A percentile compares a stretch with the other conserved stretches of the same genome.
phyloP scores from a whole-genome alignment of 1,140 invertebrate genomes.

The Diabrotica virgifera region DNA sequence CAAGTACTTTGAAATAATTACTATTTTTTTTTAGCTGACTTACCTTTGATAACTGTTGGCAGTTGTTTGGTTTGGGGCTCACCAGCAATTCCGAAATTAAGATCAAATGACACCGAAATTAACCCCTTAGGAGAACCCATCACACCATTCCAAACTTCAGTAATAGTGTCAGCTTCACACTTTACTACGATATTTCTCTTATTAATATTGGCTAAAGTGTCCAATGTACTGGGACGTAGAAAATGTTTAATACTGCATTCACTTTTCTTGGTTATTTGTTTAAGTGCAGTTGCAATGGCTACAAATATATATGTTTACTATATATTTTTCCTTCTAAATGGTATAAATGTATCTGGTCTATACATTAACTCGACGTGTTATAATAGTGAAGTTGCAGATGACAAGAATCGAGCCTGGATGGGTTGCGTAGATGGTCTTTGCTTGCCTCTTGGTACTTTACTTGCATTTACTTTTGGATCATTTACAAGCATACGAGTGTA shows the following conservation, averaged over 20 bases:
- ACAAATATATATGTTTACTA: conserved; percentile 41
- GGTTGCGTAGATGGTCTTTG: conserved; percentile 64
- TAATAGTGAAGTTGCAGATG: conserved; percentile 53
- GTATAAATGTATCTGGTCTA: conserved; percentile 48
- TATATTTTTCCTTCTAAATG: conserved; percentile 48
- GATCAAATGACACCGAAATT: conserved; percentile 12
- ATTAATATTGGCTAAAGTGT: conserved; percentile 34
- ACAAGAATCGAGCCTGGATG: conserved; percentile 33
- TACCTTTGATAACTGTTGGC: background rate
- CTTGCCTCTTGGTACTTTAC: conserved; percentile 25
- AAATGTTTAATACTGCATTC: conserved; percentile 45
- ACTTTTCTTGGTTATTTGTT: conserved; percentile 45
- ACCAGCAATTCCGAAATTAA: conserved; percentile 60
- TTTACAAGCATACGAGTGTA: conserved; percentile 59
- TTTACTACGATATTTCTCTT: conserved; percentile 63
- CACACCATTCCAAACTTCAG: conserved; percentile 60
- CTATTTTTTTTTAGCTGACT: too few relatives aligned
- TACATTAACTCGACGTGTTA: conserved; percentile 53
- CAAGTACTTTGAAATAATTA: too few relatives aligned
- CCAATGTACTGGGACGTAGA: conserved; percentile 45
- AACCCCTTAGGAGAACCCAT: conserved; percentile 45
- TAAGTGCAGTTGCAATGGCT: conserved; percentile 47
- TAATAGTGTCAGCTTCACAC: conserved; percentile 76
- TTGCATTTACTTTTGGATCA: conserved; percentile 58
- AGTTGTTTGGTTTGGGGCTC: conserved; percentile 60